Evolutionary conservation across 2,797 vertebrate species (phyloP), one percentile per base, ranked within the genome.

Genomic region (Cirrhinus molitorella): DNA sequence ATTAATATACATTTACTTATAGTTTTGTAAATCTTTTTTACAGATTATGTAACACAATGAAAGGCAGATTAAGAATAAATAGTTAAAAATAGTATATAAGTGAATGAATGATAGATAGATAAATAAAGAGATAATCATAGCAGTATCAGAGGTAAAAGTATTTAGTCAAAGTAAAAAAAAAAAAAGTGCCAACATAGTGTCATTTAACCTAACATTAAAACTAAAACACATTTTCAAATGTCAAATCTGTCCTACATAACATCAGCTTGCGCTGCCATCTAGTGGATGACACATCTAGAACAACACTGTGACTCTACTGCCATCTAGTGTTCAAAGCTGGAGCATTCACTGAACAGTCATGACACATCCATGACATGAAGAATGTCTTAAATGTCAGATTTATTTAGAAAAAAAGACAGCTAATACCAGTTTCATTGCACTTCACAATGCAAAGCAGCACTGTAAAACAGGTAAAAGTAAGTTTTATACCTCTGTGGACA

Each of bases 261-360:
- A 12, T 63, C 37, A 71, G 45, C 53, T 23, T 83, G 74, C 87
- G 78, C 51, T 73, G 70, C 80, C 86, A 85, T 80, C 85, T 85
- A 67, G 74, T 75, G 86, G 74, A 73, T 5, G 17, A 57, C 6
- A 66, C 28, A 34, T 1, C 12, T 34, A 1, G 0, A 19, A 4
- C 1, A 28, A 73, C 0, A 66, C 47, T 72, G 61, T 40, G 71
- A 65, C 78, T 75, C 67, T 87, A 67, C 78, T 63, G 37, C 80
- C 85, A 81, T 82, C 87, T 81, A n/a, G 83, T 88, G 87, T 71
- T 25, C 9, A 75, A n/a, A 5, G 1, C 2, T 2, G 14, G 21
- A 34, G n/a, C 31, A 9, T 85, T 57, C 45, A 16, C n/a, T 40
- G 1, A 21, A 37, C 57, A 14, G 19, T 17, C 19, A 13, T 8